Conservation (phyloP, 2,888 invertebrate species). For the Himalopsyche anomala region DNA sequence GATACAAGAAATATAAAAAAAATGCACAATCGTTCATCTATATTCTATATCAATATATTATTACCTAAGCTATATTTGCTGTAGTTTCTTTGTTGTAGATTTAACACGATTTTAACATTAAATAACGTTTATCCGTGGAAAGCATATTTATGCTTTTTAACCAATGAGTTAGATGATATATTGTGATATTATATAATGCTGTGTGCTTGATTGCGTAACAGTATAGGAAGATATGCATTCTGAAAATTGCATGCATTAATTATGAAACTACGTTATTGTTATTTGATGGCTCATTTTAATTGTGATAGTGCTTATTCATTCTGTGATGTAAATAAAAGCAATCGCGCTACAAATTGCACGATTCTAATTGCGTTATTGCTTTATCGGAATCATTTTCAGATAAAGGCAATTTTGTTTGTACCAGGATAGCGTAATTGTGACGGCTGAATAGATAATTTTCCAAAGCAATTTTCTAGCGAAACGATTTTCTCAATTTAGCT, state of each 20-base stretch:
- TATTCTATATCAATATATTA: too few relatives aligned
- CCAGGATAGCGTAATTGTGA: slow-evolving; percentile 58
- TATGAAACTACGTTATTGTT: background rate
- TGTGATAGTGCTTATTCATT: slow-evolving; percentile 20
- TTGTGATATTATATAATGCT: too few relatives aligned
- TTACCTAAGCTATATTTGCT: too few relatives aligned
- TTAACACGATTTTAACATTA: too few relatives aligned
- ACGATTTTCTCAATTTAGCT: slow-evolving; percentile 65
- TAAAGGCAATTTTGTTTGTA: slow-evolving; percentile 55
- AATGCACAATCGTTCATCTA: too few relatives aligned
- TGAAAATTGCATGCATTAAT: slow-evolving; percentile 9
- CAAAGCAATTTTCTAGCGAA: slow-evolving; percentile 61
- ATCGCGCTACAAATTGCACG: slow-evolving; percentile 50
- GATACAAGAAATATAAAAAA: too few relatives aligned
- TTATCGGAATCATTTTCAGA: slow-evolving; percentile 53
- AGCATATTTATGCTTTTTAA: too few relatives aligned
- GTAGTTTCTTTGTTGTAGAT: too few relatives aligned
- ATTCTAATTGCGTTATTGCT: slow-evolving; percentile 55
- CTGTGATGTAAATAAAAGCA: slow-evolving; percentile 46
- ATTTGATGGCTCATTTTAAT: background rate
- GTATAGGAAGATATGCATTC: background rate
- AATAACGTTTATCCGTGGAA: too few relatives aligned
- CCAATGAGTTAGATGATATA: too few relatives aligned
- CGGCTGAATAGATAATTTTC: slow-evolving; percentile 63
- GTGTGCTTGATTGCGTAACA: background rate